These are phyloP conservation scores for Protosalanx chinensis DNA, from an alignment of 2,797 vertebrate species.

Conservation along the genomic window DNA sequence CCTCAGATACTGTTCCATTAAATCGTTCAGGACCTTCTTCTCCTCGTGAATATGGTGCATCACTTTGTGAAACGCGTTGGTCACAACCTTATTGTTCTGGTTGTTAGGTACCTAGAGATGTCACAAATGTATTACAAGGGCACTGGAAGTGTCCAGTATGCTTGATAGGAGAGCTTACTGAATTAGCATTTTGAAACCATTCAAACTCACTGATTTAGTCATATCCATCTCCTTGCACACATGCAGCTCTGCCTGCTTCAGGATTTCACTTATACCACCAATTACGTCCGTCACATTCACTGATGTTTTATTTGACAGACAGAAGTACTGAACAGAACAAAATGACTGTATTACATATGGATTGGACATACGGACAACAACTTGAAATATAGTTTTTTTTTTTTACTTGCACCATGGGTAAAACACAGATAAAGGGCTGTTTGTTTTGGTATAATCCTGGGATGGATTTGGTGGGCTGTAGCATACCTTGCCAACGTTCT, in stretches of 20 bases:
- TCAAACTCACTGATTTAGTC: conserved; percentile 54
- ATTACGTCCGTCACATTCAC: conserved; percentile 44
- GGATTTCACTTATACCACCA: conserved; percentile 56
- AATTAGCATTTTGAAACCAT: background rate
- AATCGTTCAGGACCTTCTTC: conserved; percentile 53
- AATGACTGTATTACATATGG: background rate
- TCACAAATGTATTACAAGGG: background rate
- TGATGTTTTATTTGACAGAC: conserved; percentile 53
- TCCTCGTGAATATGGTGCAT: conserved; percentile 59
- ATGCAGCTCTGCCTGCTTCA: conserved; percentile 59
- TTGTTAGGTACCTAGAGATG: conserved; percentile 62
- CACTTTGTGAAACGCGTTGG: conserved; percentile 56
- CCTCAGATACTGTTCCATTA: conserved; percentile 60
- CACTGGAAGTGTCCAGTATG: background rate
- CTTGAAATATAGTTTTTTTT: background rate
- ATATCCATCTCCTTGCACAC: conserved; percentile 69
- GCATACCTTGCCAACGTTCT: conserved; percentile 61
- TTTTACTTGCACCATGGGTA: background rate
- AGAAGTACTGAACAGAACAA: conserved; percentile 61
- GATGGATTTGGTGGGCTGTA: background rate
- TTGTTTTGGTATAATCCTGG: background rate
- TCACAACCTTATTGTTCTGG: conserved; percentile 63
- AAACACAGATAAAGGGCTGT: no score
- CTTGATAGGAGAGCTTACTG: background rate
- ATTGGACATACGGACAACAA: no score